Evolutionary conservation across 2,888 invertebrate species (phyloP), one percentile per base, ranked within the genome.

Genomic region (Lithosia quadra): DNA sequence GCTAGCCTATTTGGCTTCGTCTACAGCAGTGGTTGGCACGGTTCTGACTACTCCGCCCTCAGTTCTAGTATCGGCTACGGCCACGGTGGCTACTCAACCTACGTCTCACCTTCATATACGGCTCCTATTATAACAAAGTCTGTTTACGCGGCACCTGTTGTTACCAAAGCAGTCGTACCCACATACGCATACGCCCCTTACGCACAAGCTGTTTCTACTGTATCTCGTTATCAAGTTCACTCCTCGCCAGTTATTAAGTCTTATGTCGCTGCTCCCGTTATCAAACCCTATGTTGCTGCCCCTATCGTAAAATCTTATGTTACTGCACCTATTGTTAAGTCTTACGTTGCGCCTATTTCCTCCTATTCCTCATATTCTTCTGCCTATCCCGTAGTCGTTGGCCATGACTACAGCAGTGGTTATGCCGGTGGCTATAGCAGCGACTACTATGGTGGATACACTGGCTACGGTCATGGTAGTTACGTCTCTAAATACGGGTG

Each of bases 141-240:
- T n/a, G 77, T 80, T 5, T 84, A 84, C 63, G 56, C 83, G 9
- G 77, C 84, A 55, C 85, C 85, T 1, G 73, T 85, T 36, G 80
- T 86, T 5, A 72, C 80, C 1, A 86, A 85, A 57, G 65, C 86
- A 7, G 80, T 85, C 21, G 73, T 84, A n/a, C 86, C 86, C 9
- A 74, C 84, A 39, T 71, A 68, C 34, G 28, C 68, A n/a, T 68
- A 71, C 1, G 75, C 82, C n/a, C 83, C 86, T 8, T 79, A 85
- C 53, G 79, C 85, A 4, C 87, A 84, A 39, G 90, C 90, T 0
- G 59, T 90, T 18, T 90, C 91, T 0, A 80, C 84, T 15, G 87
- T 90, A 1, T 90, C 90, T 2, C 88, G 88, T 61, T 89, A 89
- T 76, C 86, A 86, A 72, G 82, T 89, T 1, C 89, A 89, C 69